Base-by-base conservation (phyloP, 2,888 invertebrate genomes). In the Caenorhabditis uteleia region DNA sequence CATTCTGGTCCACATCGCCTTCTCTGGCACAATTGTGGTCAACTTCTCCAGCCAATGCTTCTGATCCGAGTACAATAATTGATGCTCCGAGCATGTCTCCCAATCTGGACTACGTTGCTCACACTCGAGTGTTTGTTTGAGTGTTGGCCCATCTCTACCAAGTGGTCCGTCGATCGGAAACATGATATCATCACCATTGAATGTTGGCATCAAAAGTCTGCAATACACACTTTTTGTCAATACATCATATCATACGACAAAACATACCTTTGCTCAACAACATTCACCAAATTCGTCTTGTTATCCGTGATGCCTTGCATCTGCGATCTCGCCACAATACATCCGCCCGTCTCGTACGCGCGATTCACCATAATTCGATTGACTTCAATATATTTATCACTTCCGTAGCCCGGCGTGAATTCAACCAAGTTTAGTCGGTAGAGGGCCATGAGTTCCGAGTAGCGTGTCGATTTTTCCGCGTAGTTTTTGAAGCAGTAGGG, bases 81-180 rank as follows among this genome's bases (percentile, higher is more conserved):
- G 74, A 43, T 70, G 70, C n/a, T 66, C 65, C 7, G 60, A 54
- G 50, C 74, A 74, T 6, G 47, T 20, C 10, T 59, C 40, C 62
- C 62, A 72, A 20, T 70, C 71, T 4, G 38, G n/a, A 7, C 58
- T 62, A 6, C 46, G 38, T 29, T 61, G 61, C 10, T 53, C 54
- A 42, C 74, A 74, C 38, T 65, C 59, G 26, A 74, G 47, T n/a
- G 74, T 74, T 29, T 67, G 58, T 48, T 72, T 54, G 7, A 74
- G 61, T 8, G 64, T 58, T 18, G 70, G 68, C 14, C 76, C 76
- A 38, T 64, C 70, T 31, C 77, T 36, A 2, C 77, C 77, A 23
- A 75, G 53, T 8, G 77, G 77, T 10, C 77, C 77, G 42, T 77
- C 77, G 34, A 75, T 69, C n/a, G 77, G 77, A 40, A 77, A 77